A percentile compares a stretch with the other conserved stretches of the same genome.
phyloP scores from a whole-genome alignment of 1,140 invertebrate genomes.

The Caenorhabditis inopinata region DNA sequence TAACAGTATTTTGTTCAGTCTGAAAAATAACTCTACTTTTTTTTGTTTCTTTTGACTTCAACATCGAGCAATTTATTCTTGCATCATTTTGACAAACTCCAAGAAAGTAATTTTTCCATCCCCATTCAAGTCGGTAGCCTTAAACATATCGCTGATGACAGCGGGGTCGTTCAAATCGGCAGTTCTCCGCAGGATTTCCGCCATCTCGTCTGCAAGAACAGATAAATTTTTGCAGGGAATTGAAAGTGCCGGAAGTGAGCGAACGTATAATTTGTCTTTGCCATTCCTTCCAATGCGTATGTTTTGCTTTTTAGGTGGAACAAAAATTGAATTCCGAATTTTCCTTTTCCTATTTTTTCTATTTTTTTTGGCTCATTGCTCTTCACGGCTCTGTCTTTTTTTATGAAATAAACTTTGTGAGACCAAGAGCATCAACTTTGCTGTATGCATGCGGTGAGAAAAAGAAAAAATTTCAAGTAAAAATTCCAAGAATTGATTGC shows the following conservation, averaged over 20 bases:
- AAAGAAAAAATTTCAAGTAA: too few relatives aligned
- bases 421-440: slow-evolving; percentile 22
- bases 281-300: background rate
- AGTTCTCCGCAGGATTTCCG: slow-evolving; percentile 53
- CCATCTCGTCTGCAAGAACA: slow-evolving; percentile 55
- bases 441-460: background rate
- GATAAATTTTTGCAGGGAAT: slow-evolving; percentile 3
- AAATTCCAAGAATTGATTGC: slow-evolving; percentile 26
- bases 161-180: slow-evolving; percentile 54
- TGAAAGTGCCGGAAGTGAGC: background rate
- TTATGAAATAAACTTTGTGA: slow-evolving; percentile 19
- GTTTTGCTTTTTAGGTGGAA: slow-evolving; percentile 10
- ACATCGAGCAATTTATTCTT: too few relatives aligned
- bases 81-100: slow-evolving; percentile 60
- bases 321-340: background rate
- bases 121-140: slow-evolving; percentile 53
- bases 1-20: too few relatives aligned
- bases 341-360: background rate
- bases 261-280: background rate
- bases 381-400: background rate
- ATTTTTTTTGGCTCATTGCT: background rate
- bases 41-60: too few relatives aligned
- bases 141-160: slow-evolving; percentile 54
- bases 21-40: too few relatives aligned
- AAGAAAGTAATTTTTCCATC: slow-evolving; percentile 57